Conservation (phyloP, 2,797 vertebrate species). For the Anguilla anguilla region DNA sequence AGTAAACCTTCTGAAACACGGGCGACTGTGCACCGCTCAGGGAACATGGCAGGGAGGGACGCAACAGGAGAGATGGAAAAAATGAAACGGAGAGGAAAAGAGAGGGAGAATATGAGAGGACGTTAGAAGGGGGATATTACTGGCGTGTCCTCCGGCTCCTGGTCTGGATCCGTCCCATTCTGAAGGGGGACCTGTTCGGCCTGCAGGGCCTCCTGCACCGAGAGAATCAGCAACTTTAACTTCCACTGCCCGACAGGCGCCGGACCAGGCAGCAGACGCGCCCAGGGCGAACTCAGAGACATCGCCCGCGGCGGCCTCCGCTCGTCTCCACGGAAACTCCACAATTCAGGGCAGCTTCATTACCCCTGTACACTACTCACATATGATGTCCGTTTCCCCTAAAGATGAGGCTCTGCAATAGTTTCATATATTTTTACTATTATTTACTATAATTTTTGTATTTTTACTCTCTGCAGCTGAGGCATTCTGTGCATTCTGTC, state of each 20-base stretch:
- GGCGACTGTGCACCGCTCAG: neutral
- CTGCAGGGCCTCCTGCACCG: constrained; percentile 66
- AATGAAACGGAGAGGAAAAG: constrained; percentile 40
- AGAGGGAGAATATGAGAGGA: constrained; percentile 16
- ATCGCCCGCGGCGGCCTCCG: neutral
- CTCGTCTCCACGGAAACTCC: neutral
- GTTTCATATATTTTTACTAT: neutral
- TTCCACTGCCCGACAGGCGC: neutral
- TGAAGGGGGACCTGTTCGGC: constrained; percentile 60
- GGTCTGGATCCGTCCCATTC: constrained; percentile 68
- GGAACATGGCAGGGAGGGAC: neutral
- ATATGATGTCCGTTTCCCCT: neutral
- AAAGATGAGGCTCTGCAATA: neutral
- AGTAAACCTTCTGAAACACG: neutral
- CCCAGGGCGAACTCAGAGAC: neutral
- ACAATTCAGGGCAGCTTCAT: neutral
- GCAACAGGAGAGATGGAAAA: constrained; percentile 5
- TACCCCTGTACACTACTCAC: too few relatives aligned
- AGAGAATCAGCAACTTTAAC: constrained; percentile 56
- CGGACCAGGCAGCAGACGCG: neutral
- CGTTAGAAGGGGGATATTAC: constrained; percentile 59
- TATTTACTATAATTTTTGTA: too few relatives aligned
- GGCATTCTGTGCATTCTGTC: too few relatives aligned
- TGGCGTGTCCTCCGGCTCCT: constrained; percentile 57
- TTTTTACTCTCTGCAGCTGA: too few relatives aligned